Evolutionary conservation across 2,113 vertebrate genomes (phyloP), one percentile per base, ranked within the genome.

Genomic region (Dunckerocampus dactyliophorus): DNA sequence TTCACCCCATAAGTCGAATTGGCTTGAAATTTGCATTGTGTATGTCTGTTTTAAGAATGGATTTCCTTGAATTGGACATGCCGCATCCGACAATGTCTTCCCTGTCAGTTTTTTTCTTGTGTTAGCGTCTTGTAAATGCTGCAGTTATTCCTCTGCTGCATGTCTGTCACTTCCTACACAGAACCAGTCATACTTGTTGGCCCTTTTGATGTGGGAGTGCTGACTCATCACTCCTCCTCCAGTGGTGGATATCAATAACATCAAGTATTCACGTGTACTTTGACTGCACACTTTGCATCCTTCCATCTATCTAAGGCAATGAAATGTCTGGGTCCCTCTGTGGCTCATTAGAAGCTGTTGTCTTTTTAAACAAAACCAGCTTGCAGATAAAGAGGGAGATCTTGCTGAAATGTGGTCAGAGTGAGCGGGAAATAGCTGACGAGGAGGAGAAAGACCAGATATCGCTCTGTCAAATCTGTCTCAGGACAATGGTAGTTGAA

Each of bases 151-250:
- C 64, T 72, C 67, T 73, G 37, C 28, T 63, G 54, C 69, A 43
- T 19, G 72, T n/a, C 72, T 86, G 68, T 72, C 78, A 79, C 78
- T 79, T 84, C 76, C 78, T 85, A 77, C 82, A 82, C 79, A 47
- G 17, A 50, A 69, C 49, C 63, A 82, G 78, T 81, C 83, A 84
- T 80, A 62, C 63, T 77, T 73, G 47, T 76, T 79, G 67, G 73
- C 58, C 63, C 70, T 80, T 80, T 80, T 77, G 67, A 88, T 83
- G 75, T 81, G 51, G 82, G 78, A 80, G 82, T 76, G 72, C 75
- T 84, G 82, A 88, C 67, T 87, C 79, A 85, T 76, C 69, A 76
- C 74, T 79, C 79, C 69, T 79, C 69, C 71, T 83, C 53, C 20
- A 1, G 51, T 60, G 64, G 46, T 65, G 50, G 66, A 76, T 77